phyloP scores from a whole-genome alignment of 1,140 invertebrate species.

The Protaetia brevitarsis region DNA sequence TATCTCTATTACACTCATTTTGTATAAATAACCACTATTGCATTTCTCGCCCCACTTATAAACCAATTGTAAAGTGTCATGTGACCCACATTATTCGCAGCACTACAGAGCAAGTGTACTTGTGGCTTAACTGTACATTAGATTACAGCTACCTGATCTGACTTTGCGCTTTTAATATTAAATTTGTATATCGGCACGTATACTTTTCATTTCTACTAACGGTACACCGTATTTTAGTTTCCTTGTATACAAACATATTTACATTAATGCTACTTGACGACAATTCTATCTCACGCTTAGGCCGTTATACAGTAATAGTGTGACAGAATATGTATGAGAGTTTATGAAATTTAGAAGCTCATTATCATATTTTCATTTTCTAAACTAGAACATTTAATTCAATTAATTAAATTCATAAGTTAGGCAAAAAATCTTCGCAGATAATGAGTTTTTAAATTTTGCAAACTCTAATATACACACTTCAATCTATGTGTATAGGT shows the following conservation, averaged over 20 bases:
- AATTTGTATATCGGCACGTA: not conserved
- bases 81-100: not conserved
- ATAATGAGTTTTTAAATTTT: too few species aligned
- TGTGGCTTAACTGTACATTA: conserved; percentile 5
- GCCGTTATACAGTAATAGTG: too few species aligned
- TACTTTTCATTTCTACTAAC: conserved; percentile 10
- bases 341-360: too few species aligned
- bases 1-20: not conserved
- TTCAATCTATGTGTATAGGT: too few species aligned
- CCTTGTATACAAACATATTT: not conserved
- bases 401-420: too few species aligned
- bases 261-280: not conserved
- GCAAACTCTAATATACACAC: too few species aligned
- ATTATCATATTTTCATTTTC: too few species aligned
- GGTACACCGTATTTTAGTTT: not conserved
- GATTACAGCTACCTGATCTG: conserved; percentile 4
- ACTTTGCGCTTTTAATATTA: conserved; percentile 16
- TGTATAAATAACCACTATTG: not conserved
- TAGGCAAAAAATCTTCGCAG: too few species aligned
- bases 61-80: not conserved
- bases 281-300: too few species aligned
- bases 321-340: too few species aligned
- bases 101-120: conserved; percentile 9
- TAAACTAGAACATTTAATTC: too few species aligned
- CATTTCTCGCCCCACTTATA: not conserved